Conservation (phyloP, 2,888 invertebrate species). For the Catocala nupta region DNA sequence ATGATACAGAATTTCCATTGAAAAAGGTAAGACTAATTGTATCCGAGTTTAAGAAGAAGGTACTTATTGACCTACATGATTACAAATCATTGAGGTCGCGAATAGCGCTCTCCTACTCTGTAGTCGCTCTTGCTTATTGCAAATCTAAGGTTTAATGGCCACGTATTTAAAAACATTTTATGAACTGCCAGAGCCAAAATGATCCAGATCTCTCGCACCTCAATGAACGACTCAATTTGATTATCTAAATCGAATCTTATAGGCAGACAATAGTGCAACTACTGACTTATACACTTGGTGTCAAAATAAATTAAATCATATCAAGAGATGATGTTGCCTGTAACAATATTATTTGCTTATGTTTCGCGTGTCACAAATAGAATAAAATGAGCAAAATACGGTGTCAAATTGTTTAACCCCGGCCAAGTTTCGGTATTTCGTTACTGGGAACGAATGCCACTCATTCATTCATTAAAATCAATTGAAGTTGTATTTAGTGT, state of each 20-base stretch:
- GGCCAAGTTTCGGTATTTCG: constrained; percentile 61
- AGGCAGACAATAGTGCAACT: constrained; percentile 9
- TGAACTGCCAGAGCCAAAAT: too few relatives aligned
- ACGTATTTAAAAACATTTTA: too few relatives aligned
- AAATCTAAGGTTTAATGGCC: too few relatives aligned
- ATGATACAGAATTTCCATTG: too few relatives aligned
- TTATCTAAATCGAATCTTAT: constrained; percentile 20
- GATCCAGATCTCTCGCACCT: too few relatives aligned
- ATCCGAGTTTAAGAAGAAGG: too few relatives aligned
- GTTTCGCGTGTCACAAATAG: constrained; percentile 51
- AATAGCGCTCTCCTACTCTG: too few relatives aligned
- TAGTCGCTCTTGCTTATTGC: too few relatives aligned
- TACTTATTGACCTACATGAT: too few relatives aligned
- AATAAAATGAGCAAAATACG: constrained; percentile 50
- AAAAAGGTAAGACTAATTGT: too few relatives aligned
- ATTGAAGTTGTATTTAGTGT: constrained; percentile 59
- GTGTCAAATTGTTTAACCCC: constrained; percentile 73
- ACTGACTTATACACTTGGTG: constrained; percentile 13
- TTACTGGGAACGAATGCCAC: constrained; percentile 53
- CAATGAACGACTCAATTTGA: neutral
- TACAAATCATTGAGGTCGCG: too few relatives aligned
- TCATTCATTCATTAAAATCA: constrained; percentile 71
- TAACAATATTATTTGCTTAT: constrained; percentile 42
- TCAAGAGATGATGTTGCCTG: constrained; percentile 26
- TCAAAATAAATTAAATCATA: constrained; percentile 42